phyloP scores from a whole-genome alignment of 2,113 vertebrate genomes.

The Cyphomyrus plagiostoma region DNA sequence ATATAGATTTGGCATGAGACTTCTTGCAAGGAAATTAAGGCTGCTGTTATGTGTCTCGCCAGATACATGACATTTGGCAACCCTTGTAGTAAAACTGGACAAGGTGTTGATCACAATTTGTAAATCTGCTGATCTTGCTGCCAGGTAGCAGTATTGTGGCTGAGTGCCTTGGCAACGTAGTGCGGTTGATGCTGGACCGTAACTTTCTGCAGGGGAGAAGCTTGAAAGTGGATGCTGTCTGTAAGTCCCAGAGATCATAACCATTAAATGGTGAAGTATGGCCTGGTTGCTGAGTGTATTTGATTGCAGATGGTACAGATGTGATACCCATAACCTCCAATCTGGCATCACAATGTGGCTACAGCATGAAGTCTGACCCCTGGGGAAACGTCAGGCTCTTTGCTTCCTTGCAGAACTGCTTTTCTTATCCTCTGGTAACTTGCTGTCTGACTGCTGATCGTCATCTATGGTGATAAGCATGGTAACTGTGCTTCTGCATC shows the following conservation, averaged over 20 bases:
- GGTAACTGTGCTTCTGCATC: background rate
- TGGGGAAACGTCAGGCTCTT: conserved; percentile 62
- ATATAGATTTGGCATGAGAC: background rate
- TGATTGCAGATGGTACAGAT: conserved; percentile 48
- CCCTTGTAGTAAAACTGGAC: background rate
- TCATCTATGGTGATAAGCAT: background rate
- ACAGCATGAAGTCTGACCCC: conserved; percentile 59
- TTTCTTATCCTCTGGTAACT: conserved; percentile 48
- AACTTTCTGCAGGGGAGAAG: conserved; percentile 51
- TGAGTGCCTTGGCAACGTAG: conserved; percentile 53
- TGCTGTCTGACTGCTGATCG: background rate
- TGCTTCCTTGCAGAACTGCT: conserved; percentile 57
- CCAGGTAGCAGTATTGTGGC: conserved; percentile 44
- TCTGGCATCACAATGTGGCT: conserved; percentile 62
- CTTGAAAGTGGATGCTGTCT: conserved; percentile 56
- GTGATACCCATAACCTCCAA: conserved; percentile 38
- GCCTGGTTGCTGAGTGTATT: background rate
- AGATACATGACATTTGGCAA: background rate
- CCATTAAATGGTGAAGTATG: background rate
- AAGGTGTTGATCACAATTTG: background rate
- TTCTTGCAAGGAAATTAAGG: background rate
- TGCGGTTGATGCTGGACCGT: conserved; percentile 53
- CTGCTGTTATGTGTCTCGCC: background rate
- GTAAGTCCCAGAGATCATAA: conserved; percentile 41
- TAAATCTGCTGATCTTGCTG: background rate